These are phyloP conservation scores for Daktulosphaira vitifoliae DNA, from an alignment of 1,140 invertebrate genomes.

Conservation along the genomic window DNA sequence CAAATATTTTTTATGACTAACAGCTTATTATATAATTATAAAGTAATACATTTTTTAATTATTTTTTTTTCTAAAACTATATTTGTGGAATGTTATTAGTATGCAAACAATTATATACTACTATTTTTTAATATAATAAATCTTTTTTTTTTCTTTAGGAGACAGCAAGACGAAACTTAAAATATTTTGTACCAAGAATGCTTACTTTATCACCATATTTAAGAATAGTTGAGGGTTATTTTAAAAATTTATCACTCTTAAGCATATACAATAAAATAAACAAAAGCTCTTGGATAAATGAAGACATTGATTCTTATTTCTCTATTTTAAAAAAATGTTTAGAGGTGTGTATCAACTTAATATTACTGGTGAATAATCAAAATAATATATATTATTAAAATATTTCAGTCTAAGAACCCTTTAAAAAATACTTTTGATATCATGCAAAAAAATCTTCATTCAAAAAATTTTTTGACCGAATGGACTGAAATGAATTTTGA, in stretches of 20 bases:
- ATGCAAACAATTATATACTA: neutral
- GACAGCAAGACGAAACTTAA: constrained; percentile 7
- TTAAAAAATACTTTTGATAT: neutral
- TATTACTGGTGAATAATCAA: too few relatives aligned
- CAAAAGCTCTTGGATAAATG: neutral
- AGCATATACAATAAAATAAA: neutral
- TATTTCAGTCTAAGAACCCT: neutral
- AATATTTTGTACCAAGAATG: neutral
- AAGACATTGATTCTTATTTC: constrained; percentile 15
- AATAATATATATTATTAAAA: too few relatives aligned
- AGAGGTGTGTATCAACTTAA: neutral
- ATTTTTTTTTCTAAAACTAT: too few relatives aligned
- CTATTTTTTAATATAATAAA: too few relatives aligned
- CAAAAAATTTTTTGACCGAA: neutral
- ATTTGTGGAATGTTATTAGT: neutral
- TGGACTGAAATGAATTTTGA: neutral
- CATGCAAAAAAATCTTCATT: neutral
- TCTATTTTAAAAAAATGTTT: neutral
- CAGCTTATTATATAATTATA: constrained; percentile 7
- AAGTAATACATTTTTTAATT: neutral
- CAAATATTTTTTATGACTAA: constrained; percentile 8
- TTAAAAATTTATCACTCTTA: neutral
- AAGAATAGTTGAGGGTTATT: constrained; percentile 11
- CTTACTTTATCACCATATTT: neutral
- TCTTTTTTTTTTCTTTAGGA: neutral